Base-by-base conservation (phyloP, 2,888 invertebrate genomes). In the Drosophila rubida region DNA sequence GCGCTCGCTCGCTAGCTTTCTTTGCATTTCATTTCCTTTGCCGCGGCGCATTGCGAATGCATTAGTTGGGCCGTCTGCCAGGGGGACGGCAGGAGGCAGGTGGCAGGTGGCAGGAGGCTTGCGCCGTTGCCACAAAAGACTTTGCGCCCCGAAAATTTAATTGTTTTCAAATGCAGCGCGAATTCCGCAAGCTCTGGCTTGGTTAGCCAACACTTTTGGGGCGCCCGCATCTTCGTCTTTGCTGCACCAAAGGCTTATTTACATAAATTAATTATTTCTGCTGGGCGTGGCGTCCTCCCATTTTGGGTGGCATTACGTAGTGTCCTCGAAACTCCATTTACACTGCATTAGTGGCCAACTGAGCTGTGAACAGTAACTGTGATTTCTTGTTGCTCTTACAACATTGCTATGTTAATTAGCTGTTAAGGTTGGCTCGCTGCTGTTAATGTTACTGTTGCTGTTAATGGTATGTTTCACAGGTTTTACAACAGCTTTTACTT, bases 231-330 rank as follows among this genome's bases (percentile, higher is more conserved):
- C 23, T 23, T 23, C 23, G 54, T 63, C 55, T 50, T 19, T 19
- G 19, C 19, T 19, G 19, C 19, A 19, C 19, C 19, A 19, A 19
- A 19, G 19, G 1, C 19, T 1, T 64, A 75, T 78, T 78, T 75
- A 60, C 79, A 75, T 67, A 71, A 78, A 77, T 77, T 77, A 78
- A 77, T 75, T 78, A 78, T 75, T 69, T 60, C 60, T 54, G 27
- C 41, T 41, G 39, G 30, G 25, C 48, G 42, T 59, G 58, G 71
- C n/a, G n/a, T n/a, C n/a, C n/a, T n/a, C n/a, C n/a, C n/a, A n/a
- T n/a, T n/a, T n/a, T n/a, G n/a, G n/a, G n/a, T n/a, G n/a, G n/a
- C n/a, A n/a, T n/a, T n/a, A 46, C 53, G 54, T n/a, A n/a, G 54
- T 66, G 53, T 54, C 65, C 58, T 53, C 51, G 25, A 27, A 14